Base-by-base conservation (phyloP, 2,113 vertebrate genomes). In the Struthio camelus region DNA sequence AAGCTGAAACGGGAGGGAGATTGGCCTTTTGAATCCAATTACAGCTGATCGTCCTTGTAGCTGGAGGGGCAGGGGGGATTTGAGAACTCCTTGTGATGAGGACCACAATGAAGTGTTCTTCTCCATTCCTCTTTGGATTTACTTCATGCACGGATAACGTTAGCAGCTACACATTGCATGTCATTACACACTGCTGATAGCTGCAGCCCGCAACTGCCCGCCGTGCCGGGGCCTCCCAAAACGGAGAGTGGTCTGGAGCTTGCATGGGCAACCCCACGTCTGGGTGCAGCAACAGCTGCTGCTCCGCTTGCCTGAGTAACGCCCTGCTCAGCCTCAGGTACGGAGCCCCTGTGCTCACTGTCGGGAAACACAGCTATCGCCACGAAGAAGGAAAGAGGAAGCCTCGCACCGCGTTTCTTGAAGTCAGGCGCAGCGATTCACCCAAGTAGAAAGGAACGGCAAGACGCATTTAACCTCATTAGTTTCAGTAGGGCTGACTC, bases 401-500 rank as follows among this genome's bases (percentile, higher is more conserved):
- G 82, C n/a, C 40, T 92, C 69, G 38, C 20, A 22, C 87, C 27
- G 1, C 16, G 6, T 91, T 93, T 89, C 95, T 95, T 83, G 77
- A 97, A 69, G n/a, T 87, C 87, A n/a, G 79, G 44, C 56, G 5
- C 87, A 67, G 94, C 80, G 86, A 95, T 90, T 91, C 96, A 97
- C 85, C 93, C 95, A 97, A 98, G 96, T 94, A 97, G 97, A 98
- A 98, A 97, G 90, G 86, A 97, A 97, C 89, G 97, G 95, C 93
- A 95, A 98, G 94, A 97, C 83, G 87, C 93, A 97, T 98, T 98
- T 98, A 98, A 97, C 97, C 97, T 98, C 97, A 98, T 98, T 98
- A 97, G 93, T 97, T 98, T 97, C 97, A 96, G 85, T 89, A 95
- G 93, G 92, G 93, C 95, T 96, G 96, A 91, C 97, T 98, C 96